A percentile compares a stretch with the other conserved stretches of the same genome.
phyloP scores from a whole-genome alignment of 2,888 invertebrate genomes.

The Nephrotoma flavescens region DNA sequence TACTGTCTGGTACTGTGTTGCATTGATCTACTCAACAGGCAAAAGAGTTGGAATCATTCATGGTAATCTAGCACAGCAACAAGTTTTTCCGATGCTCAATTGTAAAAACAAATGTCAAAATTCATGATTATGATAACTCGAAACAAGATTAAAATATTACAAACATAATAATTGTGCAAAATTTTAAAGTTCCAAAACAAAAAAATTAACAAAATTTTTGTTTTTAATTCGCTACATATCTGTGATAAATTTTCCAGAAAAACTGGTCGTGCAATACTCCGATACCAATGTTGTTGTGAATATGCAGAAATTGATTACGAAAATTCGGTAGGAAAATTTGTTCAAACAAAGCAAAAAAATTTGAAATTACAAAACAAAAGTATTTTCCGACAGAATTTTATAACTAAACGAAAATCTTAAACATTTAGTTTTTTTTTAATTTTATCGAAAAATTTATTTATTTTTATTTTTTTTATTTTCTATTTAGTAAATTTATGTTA shows the following conservation, averaged over 20 bases:
- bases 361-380: slow-evolving; percentile 9
- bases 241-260: slow-evolving; percentile 30
- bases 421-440: not conserved
- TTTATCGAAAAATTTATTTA: not conserved
- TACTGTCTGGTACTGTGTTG: no score
- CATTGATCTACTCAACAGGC: no score
- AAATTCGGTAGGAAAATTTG: slow-evolving; percentile 31
- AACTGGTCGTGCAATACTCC: slow-evolving; percentile 34
- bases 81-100: no score
- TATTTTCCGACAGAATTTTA: not conserved
- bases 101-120: no score
- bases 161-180: not conserved
- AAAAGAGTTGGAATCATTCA: no score
- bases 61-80: no score
- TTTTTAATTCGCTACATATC: slow-evolving; percentile 1
- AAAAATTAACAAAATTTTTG: not conserved
- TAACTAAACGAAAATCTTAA: not conserved
- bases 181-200: not conserved
- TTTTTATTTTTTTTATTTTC: not conserved
- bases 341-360: slow-evolving; percentile 11
- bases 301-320: slow-evolving; percentile 34
- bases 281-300: slow-evolving; percentile 36
- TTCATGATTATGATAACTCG: not conserved
- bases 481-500: not conserved
- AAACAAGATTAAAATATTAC: not conserved